These are phyloP conservation scores for Pseudomyrmex gracilis DNA, from an alignment of 1,140 invertebrate genomes.

Conservation along the genomic window DNA sequence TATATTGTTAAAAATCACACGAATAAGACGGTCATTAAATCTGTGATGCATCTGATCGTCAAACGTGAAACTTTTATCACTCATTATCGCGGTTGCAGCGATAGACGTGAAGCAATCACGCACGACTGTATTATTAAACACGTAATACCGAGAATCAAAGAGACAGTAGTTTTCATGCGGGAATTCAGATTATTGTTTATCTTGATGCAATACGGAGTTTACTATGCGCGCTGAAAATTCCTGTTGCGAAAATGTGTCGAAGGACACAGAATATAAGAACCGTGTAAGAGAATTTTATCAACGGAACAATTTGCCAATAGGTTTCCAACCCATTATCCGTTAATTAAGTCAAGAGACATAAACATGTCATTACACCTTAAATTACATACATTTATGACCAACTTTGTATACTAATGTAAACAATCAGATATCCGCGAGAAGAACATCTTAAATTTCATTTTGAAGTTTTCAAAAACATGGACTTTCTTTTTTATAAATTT, in stretches of 20 bases:
- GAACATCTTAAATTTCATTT: neutral
- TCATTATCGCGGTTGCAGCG: neutral
- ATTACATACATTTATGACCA: neutral
- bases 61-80: neutral
- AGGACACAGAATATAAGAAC: neutral
- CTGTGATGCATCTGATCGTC: constrained; percentile 2
- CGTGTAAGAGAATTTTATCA: neutral
- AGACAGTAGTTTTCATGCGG: neutral
- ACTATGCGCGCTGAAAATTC: neutral
- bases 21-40: neutral
- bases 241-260: neutral
- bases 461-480: no score
- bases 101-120: no score
- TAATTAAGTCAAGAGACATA: neutral
- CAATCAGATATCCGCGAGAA: neutral
- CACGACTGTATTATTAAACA: no score
- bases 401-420: neutral
- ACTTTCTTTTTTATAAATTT: no score
- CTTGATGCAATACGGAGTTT: neutral
- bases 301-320: neutral
- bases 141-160: neutral
- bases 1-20: neutral
- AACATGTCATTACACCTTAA: neutral
- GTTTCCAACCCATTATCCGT: neutral
- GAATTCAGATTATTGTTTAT: neutral